Percentiles rank a stretch among this genome's conserved stretches.
Conservation (phyloP, 2,797 vertebrate species). For the Nyctalus aviator region DNA sequence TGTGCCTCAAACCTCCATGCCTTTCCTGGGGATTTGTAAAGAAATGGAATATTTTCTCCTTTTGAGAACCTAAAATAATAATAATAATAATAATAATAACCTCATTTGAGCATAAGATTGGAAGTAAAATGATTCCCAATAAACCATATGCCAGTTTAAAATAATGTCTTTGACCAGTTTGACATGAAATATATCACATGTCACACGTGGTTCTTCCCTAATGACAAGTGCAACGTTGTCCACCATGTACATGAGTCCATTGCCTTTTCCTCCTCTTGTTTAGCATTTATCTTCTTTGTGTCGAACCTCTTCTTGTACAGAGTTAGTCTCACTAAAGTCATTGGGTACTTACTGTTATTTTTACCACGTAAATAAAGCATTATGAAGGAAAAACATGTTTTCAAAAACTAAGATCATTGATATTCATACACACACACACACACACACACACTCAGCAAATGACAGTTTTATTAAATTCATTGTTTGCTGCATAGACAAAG, state of each 20-base stretch:
- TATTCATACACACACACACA: background rate
- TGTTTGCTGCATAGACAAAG: slow-evolving; percentile 56
- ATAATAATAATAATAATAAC: background rate
- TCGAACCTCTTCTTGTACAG: background rate
- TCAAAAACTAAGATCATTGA: background rate
- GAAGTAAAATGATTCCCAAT: slow-evolving; percentile 68
- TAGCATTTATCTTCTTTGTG: background rate
- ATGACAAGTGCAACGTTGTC: background rate
- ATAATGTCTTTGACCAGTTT: background rate
- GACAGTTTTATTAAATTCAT: slow-evolving; percentile 33
- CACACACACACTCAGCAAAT: background rate
- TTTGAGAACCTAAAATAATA: slow-evolving; percentile 53
- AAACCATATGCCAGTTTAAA: slow-evolving; percentile 63
- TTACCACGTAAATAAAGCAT: slow-evolving; percentile 49
- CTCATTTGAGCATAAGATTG: slow-evolving; percentile 68
- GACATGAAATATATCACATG: background rate
- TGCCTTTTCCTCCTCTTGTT: background rate
- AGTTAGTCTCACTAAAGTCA: slow-evolving; percentile 4
- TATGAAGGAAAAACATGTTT: slow-evolving; percentile 61
- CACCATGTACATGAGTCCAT: background rate
- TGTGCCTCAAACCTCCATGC: slow-evolving; percentile 12
- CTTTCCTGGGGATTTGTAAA: slow-evolving; percentile 69
- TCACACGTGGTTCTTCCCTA: background rate
- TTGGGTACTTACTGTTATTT: background rate
- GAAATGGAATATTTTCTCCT: slow-evolving; percentile 32